These are phyloP conservation scores for Pocillopora meandrina DNA, from an alignment of 92 coral and sea anemone species.

Conservation along the genomic window DNA sequence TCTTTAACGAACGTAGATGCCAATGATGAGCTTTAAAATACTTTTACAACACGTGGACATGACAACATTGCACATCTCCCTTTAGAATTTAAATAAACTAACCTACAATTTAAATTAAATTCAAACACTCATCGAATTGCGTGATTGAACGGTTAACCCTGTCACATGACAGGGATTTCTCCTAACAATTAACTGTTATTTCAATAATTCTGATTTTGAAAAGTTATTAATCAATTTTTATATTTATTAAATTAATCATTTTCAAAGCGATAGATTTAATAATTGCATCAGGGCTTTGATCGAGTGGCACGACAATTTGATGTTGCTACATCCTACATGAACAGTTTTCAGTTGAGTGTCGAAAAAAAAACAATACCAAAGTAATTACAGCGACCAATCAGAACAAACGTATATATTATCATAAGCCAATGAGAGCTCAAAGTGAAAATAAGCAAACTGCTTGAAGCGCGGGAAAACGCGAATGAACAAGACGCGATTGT, in stretches of 20 bases:
- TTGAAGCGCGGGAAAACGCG: too few relatives aligned
- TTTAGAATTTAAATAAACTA: constrained; percentile 34
- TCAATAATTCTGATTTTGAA: constrained; percentile 6
- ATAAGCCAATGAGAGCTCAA: too few relatives aligned
- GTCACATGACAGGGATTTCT: background rate
- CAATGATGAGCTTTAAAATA: background rate
- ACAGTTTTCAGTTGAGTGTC: too few relatives aligned
- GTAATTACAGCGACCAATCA: too few relatives aligned
- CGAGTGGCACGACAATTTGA: constrained; percentile 7
- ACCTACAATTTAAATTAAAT: constrained; percentile 29
- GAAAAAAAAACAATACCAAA: too few relatives aligned
- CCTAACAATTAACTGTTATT: constrained; percentile 15
- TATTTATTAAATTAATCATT: constrained; percentile 28
- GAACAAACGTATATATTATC: too few relatives aligned
- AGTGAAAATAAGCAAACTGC: too few relatives aligned
- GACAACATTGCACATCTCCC: background rate
- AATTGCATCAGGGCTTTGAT: background rate
- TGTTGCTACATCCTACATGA: background rate
- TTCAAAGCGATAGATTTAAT: constrained; percentile 13
- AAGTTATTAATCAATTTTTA: constrained; percentile 1
- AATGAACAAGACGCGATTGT: too few relatives aligned
- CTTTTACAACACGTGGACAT: background rate
- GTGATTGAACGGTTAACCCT: constrained; percentile 17
- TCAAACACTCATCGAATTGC: background rate
- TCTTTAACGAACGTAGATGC: constrained; percentile 17